A percentile compares a stretch with the other conserved stretches of the same genome.
Evolutionary conservation across 2,797 vertebrate species (phyloP).

Genomic region (Dermochelys coriacea): DNA sequence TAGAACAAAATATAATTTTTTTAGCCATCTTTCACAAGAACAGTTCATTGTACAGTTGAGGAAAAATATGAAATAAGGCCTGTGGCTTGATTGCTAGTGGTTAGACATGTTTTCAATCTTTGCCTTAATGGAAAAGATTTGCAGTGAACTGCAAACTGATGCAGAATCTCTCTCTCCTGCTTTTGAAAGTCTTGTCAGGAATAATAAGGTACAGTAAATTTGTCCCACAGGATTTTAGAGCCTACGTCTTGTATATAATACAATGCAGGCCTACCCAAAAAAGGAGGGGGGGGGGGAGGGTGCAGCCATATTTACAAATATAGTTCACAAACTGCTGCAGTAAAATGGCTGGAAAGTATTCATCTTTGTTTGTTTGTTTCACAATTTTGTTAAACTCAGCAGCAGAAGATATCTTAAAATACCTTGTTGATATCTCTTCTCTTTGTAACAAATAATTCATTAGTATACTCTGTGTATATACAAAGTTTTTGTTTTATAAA

Average conservation of each 20-base stretch:
- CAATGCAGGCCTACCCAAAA: slow-evolving; percentile 90
- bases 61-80: slow-evolving; percentile 99
- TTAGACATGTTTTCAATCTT: slow-evolving; percentile 94
- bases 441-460: slow-evolving; percentile 91
- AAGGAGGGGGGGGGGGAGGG: slow-evolving; percentile 73
- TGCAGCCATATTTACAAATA: slow-evolving; percentile 98
- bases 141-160: slow-evolving; percentile 86
- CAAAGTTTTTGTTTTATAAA: slow-evolving; percentile 91
- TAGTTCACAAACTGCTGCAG: slow-evolving; percentile 91
- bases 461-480: slow-evolving; percentile 95
- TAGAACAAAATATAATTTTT: slow-evolving; percentile 99
- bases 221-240: slow-evolving; percentile 91
- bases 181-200: slow-evolving; percentile 91
- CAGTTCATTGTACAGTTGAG: slow-evolving; percentile 97
- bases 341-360: slow-evolving; percentile 87
- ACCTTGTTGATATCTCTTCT: slow-evolving; percentile 95
- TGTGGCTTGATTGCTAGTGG: slow-evolving; percentile 99
- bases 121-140: slow-evolving; percentile 89
- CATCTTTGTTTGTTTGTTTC: slow-evolving; percentile 78
- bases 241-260: slow-evolving; percentile 94
- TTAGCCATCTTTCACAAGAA: slow-evolving; percentile 96
- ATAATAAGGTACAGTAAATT: slow-evolving; percentile 89
- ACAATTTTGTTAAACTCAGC: slow-evolving; percentile 89
- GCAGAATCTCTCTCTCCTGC: slow-evolving; percentile 91
- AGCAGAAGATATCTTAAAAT: slow-evolving; percentile 96